Evolutionary conservation across 2,113 vertebrate species (phyloP), one percentile per base, ranked within the genome.

Genomic region (Oreochromis spilurus): DNA sequence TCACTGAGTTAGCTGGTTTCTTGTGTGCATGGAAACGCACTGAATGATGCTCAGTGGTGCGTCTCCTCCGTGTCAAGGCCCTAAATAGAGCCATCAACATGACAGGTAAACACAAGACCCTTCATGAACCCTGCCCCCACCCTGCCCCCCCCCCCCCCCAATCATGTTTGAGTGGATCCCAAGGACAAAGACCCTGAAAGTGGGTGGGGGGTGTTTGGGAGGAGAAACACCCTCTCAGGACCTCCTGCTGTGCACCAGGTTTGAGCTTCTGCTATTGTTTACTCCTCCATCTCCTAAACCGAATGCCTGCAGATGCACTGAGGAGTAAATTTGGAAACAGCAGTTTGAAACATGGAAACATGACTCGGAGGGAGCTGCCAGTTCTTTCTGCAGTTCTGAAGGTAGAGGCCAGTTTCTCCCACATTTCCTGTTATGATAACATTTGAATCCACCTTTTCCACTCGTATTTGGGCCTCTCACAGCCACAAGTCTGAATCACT

Each of bases 1-100:
- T 70, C 65, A 43, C 38, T 16, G 12, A 43, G 65, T 70, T 26
- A 10, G 5, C 43, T 75, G 43, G 43, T 29, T 29, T 50, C 70
- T 31, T 31, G 43, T 48, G 16, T 19, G 43, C 70, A 50, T 50
- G 24, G 14, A 75, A 75, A 48, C 9, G 0, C 21, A 14, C 16
- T 50, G 24, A 75, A 77, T 77, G 58, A 48, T 31, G 11, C 17
- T 48, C 50, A 43, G 7, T 36, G 45, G 36, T 78, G n/a, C 43
- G 2, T 50, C 70, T 50, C 45, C 26, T 34, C 45, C 6, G 1
- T 19, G 17, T 54, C 65, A 17, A 45, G 24, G 16, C 4, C 14
- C 11, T 77, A 31, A 88, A 90, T 54, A 40, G 78, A 92, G 86
- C 31, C 75, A 17, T 93, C 90, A 90, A 54, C 21, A 10, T 84